Conservation (phyloP, 1,140 invertebrate species). For the Chymomyza costata region DNA sequence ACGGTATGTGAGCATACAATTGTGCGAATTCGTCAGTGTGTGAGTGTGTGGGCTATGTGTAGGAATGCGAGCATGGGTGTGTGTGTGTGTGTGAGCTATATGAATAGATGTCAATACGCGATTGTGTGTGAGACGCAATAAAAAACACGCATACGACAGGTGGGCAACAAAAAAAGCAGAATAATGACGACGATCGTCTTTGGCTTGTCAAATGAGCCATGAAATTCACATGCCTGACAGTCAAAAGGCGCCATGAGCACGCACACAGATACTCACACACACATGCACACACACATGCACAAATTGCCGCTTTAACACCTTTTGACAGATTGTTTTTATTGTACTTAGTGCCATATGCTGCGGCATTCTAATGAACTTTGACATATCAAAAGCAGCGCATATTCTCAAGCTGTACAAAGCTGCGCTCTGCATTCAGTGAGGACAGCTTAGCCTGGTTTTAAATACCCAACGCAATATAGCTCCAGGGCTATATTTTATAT, state of each 20-base stretch:
- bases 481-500: too few relatives aligned
- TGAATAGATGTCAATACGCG: not conserved
- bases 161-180: too few relatives aligned
- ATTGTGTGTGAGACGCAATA: slow-evolving; percentile 29
- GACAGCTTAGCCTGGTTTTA: too few relatives aligned
- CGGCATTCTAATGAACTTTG: slow-evolving; percentile 3
- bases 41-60: too few relatives aligned
- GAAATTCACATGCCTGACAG: slow-evolving; percentile 27
- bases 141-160: slow-evolving; percentile 44
- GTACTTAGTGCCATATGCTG: slow-evolving; percentile 1
- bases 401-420: too few relatives aligned
- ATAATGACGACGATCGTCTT: not conserved
- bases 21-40: too few relatives aligned
- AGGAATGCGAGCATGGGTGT: too few relatives aligned
- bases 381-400: too few relatives aligned
- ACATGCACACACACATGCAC: slow-evolving; percentile 21
- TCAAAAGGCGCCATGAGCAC: not conserved
- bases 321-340: slow-evolving; percentile 60
- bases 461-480: too few relatives aligned
- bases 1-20: too few relatives aligned
- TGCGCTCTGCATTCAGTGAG: too few relatives aligned
- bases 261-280: slow-evolving; percentile 20
- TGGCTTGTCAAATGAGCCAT: slow-evolving; percentile 43
- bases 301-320: slow-evolving; percentile 36
- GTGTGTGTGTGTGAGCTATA: slow-evolving; percentile 10